Percentiles rank a stretch among this genome's conserved stretches.
Conservation (phyloP, 2,888 invertebrate species). For the Stenolophus ochropezus region DNA sequence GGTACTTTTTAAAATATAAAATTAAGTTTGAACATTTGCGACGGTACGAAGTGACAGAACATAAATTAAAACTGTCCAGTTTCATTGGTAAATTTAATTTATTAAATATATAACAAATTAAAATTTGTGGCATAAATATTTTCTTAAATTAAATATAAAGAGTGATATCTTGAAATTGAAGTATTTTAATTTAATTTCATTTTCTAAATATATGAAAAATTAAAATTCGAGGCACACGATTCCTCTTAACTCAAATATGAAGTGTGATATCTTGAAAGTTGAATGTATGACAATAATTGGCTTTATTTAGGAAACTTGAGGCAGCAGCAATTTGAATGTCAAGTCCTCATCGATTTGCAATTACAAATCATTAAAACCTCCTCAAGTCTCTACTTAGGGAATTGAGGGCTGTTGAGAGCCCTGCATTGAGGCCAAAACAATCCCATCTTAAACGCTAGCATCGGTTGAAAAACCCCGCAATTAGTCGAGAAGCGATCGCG, state of each 20-base stretch:
- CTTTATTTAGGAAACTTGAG: not conserved
- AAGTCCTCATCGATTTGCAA: conserved; percentile 7
- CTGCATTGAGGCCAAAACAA: conserved; percentile 40
- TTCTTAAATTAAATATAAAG: no score
- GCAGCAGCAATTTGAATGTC: not conserved
- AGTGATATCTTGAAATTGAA: no score
- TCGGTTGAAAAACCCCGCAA: conserved; percentile 39
- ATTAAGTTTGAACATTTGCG: no score
- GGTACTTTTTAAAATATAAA: no score
- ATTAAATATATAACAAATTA: no score
- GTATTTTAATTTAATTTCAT: no score
- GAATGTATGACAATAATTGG: not conserved
- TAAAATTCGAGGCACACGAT: not conserved
- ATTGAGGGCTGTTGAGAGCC: conserved; percentile 11
- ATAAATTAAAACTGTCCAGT: no score
- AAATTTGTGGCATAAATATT: no score
- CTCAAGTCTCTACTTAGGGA: conserved; percentile 1
- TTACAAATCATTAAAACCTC: conserved; percentile 25
- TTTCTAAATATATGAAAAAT: no score
- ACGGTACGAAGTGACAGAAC: no score
- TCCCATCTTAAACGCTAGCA: conserved; percentile 48
- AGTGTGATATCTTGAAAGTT: not conserved
- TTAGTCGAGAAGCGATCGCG: conserved; percentile 25
- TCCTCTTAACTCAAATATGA: not conserved
- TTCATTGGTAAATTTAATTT: no score